phyloP scores from a whole-genome alignment of 2,888 invertebrate species.

The Ophioninae sp. region DNA sequence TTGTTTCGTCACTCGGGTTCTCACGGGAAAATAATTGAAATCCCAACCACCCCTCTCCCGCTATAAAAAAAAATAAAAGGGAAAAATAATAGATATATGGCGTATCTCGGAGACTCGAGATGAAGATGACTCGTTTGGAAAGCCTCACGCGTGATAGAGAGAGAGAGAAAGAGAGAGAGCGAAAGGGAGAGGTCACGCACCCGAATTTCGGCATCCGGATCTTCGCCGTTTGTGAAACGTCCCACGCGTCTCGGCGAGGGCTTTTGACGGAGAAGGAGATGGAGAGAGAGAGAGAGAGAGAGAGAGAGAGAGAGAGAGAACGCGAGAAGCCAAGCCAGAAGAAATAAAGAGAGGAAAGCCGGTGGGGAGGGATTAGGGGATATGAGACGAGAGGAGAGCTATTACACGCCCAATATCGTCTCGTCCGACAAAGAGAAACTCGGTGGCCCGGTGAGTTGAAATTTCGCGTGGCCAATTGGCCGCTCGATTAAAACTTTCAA shows the following conservation, averaged over 20 bases:
- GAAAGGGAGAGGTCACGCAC: conserved; percentile 49
- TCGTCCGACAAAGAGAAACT: conserved; percentile 63
- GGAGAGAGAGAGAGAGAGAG: conserved; percentile 5
- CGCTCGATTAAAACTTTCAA: conserved; percentile 63
- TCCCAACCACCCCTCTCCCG: background rate
- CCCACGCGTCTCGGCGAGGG: conserved; percentile 52
- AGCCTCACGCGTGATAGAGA: background rate
- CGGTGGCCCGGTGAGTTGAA: conserved; percentile 43
- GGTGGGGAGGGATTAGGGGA: conserved; percentile 15
- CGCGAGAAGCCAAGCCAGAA: background rate
- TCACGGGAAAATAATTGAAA: conserved; percentile 25
- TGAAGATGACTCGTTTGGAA: conserved; percentile 28
- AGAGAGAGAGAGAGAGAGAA: conserved; percentile 4
- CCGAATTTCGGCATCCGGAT: conserved; percentile 60
- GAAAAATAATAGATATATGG: conserved; percentile 13
- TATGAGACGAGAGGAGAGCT: conserved; percentile 47
- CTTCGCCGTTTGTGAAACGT: conserved; percentile 42
- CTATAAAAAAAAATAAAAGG: conserved; percentile 11
- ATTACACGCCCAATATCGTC: conserved; percentile 62
- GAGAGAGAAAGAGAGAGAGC: conserved; percentile 1
- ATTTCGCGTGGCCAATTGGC: conserved; percentile 64
- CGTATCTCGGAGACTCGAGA: conserved; percentile 41
- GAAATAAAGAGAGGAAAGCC: background rate
- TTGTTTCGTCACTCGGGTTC: conserved; percentile 28
- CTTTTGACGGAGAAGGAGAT: conserved; percentile 8